Evolutionary conservation across 2,888 invertebrate genomes (phyloP).

Genomic region (Odontomyia ornata): DNA sequence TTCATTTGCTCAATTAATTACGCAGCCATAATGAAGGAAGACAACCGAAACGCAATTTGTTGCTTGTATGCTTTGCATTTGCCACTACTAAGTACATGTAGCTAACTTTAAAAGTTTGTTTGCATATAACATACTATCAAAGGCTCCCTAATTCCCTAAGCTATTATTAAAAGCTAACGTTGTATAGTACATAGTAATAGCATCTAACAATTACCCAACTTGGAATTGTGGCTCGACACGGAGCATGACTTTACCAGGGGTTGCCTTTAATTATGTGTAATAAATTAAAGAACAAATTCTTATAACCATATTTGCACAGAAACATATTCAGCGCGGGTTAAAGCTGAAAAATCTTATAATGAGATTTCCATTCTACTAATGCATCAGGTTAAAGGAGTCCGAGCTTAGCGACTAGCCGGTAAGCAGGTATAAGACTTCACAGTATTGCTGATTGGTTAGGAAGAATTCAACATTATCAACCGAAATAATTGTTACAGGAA

Average conservation of each 20-base stretch:
- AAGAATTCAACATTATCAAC: too few species aligned
- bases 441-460: not conserved
- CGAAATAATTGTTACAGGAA: too few species aligned
- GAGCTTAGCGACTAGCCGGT: not conserved
- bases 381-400: not conserved
- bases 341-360: constrained; percentile 10
- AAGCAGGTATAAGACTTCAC: not conserved
- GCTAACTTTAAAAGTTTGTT: too few species aligned
- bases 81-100: too few species aligned
- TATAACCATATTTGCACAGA: constrained; percentile 53
- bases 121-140: too few species aligned
- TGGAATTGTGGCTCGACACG: constrained; percentile 38
- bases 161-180: not conserved
- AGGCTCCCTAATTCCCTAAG: too few species aligned
- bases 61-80: too few species aligned
- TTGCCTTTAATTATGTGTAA: constrained; percentile 54
- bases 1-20: too few species aligned
- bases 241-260: constrained; percentile 51
- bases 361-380: constrained; percentile 32
- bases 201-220: constrained; percentile 22
- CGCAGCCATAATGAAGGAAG: too few species aligned
- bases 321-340: constrained; percentile 31
- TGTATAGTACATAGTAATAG: not conserved
- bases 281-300: constrained; percentile 55
- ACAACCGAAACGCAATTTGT: too few species aligned